Percentiles rank a stretch among this genome's conserved stretches.
Evolutionary conservation across 2,113 vertebrate genomes (phyloP).

Genomic region (Lampris incognitus): DNA sequence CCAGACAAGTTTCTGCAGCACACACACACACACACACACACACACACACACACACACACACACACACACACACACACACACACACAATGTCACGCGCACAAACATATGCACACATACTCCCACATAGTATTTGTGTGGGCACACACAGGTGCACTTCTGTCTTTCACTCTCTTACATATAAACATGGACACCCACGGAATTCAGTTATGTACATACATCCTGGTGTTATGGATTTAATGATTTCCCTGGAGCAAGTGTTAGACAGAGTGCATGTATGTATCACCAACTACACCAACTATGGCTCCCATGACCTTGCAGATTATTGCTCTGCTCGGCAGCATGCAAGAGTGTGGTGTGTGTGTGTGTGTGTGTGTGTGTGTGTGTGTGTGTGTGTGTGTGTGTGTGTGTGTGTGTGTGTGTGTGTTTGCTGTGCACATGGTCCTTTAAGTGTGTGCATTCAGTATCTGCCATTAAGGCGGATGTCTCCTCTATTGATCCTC

Average conservation of each 20-base stretch:
- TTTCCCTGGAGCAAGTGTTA: slow-evolving; percentile 68
- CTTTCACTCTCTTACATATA: background rate
- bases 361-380: slow-evolving; percentile 13
- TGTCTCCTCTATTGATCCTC: slow-evolving; percentile 66
- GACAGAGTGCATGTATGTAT: slow-evolving; percentile 72
- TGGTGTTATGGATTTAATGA: slow-evolving; percentile 76
- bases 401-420: slow-evolving; percentile 13
- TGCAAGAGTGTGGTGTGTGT: slow-evolving; percentile 45
- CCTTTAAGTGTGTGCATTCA: slow-evolving; percentile 24
- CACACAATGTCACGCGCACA: background rate
- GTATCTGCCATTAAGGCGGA: slow-evolving; percentile 46
- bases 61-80: slow-evolving; percentile 1
- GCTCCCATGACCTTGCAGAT: slow-evolving; percentile 77
- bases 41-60: too few species aligned
- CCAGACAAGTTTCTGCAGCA: slow-evolving; percentile 32
- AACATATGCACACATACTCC: background rate
- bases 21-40: slow-evolving; percentile 18
- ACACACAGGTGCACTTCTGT: background rate
- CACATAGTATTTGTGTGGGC: background rate
- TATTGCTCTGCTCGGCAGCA: slow-evolving; percentile 74
- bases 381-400: slow-evolving; percentile 31
- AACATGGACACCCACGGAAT: background rate
- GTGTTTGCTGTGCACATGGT: background rate
- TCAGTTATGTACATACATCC: slow-evolving; percentile 57
- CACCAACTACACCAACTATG: slow-evolving; percentile 65